Evolutionary conservation across 2,113 vertebrate species (phyloP).

Genomic region (Corydoras maculifer): DNA sequence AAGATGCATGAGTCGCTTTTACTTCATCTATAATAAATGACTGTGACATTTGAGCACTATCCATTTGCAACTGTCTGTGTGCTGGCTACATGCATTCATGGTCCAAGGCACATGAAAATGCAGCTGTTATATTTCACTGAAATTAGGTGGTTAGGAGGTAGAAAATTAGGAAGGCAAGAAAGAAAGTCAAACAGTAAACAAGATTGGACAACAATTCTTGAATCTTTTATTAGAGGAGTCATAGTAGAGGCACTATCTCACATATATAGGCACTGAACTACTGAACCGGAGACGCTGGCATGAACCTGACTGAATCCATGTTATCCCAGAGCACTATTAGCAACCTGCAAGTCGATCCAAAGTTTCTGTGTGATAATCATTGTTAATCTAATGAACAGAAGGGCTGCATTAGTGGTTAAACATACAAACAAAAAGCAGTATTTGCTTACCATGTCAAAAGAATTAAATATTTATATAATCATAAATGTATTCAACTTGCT

Average conservation of each 20-base stretch:
- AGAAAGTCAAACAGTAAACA: conserved; percentile 30
- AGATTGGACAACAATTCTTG: conserved; percentile 60
- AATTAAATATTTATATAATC: background rate
- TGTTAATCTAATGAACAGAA: conserved; percentile 20
- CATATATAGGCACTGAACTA: conserved; percentile 75
- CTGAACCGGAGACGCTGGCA: conserved; percentile 62
- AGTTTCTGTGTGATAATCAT: conserved; percentile 30
- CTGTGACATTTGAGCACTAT: conserved; percentile 32
- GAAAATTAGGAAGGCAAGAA: conserved; percentile 1
- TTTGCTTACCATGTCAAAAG: background rate
- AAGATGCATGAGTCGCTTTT: conserved; percentile 22
- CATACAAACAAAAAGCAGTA: background rate
- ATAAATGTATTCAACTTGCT: no score
- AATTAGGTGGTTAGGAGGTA: background rate
- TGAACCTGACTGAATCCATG: conserved; percentile 39
- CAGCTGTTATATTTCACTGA: conserved; percentile 10
- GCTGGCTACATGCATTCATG: conserved; percentile 6
- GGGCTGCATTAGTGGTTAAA: background rate
- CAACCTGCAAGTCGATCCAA: conserved; percentile 33
- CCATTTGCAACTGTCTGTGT: conserved; percentile 17
- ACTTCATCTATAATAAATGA: conserved; percentile 37
- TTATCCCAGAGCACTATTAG: conserved; percentile 35
- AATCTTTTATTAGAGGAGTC: conserved; percentile 69
- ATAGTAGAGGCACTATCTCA: conserved; percentile 71
- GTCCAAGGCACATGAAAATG: background rate